Evolutionary conservation across 2,888 invertebrate genomes (phyloP).

Genomic region (Alcis repandata): DNA sequence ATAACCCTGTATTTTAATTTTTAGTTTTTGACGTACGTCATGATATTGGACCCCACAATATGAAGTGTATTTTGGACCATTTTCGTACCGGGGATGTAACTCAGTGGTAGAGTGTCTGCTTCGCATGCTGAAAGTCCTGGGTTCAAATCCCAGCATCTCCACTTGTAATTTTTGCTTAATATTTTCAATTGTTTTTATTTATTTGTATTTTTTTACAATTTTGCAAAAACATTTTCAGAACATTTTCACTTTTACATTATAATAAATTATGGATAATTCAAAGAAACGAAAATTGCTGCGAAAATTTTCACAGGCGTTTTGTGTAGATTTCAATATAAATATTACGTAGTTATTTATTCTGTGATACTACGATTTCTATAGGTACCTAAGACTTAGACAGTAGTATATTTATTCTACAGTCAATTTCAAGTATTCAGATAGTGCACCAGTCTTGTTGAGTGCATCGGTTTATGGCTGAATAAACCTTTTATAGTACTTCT

Average conservation of each 20-base stretch:
- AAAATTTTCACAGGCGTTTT: constrained; percentile 12
- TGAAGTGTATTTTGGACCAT: not conserved
- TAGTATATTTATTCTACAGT: not conserved
- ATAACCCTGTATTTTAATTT: no score
- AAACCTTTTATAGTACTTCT: constrained; percentile 31
- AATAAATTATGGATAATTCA: not conserved
- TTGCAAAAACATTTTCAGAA: not conserved
- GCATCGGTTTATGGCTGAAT: constrained; percentile 43
- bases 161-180: constrained; percentile 46
- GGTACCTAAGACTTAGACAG: not conserved
- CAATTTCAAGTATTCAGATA: constrained; percentile 9
- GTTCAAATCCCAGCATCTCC: constrained; percentile 89
- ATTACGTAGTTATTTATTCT: no score
- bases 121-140: constrained; percentile 89
- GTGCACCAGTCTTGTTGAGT: constrained; percentile 15
- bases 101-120: constrained; percentile 88
- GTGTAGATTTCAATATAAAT: no score
- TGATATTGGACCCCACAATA: not conserved
- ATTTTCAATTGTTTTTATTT: no score
- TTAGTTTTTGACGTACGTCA: no score
- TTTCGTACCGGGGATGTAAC: constrained; percentile 73
- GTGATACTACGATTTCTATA: no score
- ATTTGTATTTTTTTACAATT: not conserved
- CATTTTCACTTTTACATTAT: no score
- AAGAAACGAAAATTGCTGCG: constrained; percentile 6